Percentiles rank a stretch among this genome's conserved stretches.
Conservation (phyloP, 2,113 vertebrate genomes). For the Oncorhynchus gorbuscha region DNA sequence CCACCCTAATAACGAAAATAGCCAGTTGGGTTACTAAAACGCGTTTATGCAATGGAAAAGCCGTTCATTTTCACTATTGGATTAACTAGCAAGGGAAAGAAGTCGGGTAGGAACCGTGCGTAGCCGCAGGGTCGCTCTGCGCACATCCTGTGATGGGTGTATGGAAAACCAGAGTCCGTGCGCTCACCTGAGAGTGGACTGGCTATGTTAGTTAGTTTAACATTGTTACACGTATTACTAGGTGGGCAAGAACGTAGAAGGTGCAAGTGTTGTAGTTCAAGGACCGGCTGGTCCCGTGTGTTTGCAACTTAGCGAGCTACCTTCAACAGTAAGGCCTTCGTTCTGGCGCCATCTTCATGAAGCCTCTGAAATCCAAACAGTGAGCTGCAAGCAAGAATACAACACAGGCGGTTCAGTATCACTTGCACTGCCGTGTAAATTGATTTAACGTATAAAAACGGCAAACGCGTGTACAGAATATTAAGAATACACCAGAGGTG, state of each 20-base stretch:
- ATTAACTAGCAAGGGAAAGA: background rate
- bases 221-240: background rate
- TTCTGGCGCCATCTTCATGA: constrained; percentile 99
- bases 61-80: background rate
- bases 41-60: background rate
- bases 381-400: constrained; percentile 84
- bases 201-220: background rate
- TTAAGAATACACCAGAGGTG: constrained; percentile 21
- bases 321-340: constrained; percentile 96
- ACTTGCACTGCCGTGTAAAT: constrained; percentile 46
- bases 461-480: constrained; percentile 25
- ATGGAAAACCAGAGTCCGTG: constrained; percentile 55
- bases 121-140: constrained; percentile 54
- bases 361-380: constrained; percentile 96
- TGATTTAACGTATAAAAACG: constrained; percentile 33
- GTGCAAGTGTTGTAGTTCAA: background rate
- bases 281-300: background rate
- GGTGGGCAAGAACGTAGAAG: background rate
- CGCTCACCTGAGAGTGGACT: constrained; percentile 45
- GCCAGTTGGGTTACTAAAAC: background rate
- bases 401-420: constrained; percentile 74
- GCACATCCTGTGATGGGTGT: background rate
- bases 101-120: background rate
- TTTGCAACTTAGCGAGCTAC: constrained; percentile 65
- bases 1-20: background rate